Evolutionary conservation across 2,797 vertebrate species (phyloP), one percentile per base, ranked within the genome.

Genomic region (Brachyrhaphis roseni): DNA sequence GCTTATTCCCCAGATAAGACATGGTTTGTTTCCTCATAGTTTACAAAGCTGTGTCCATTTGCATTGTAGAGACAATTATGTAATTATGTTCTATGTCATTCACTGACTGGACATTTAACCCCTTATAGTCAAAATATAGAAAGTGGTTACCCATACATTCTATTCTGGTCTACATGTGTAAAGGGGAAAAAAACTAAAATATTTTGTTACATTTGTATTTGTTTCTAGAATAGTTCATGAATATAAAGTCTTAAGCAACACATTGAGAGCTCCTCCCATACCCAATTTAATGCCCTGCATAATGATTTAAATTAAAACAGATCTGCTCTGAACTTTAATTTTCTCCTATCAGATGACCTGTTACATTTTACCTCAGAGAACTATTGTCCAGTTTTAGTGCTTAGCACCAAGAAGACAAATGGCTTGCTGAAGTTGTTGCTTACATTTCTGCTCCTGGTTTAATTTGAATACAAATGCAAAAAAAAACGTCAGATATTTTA

Each of bases 1-100:
- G 23, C 41, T 70, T 15, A 45, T 28, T 45, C 2, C 41, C 1
- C 39, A 16, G 41, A 71, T 45, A 45, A 45, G 26, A 71, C 12
- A 45, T 28, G 15, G 68, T 28, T 71, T 71, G 13, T n/a, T 45
- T n/a, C 41, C 68, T 71, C 41, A n/a, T 15, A 15, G 26, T 71
- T 71, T 71, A 28, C 68, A 28, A 71, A 18, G n/a, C 66, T 43
- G 18, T 68, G 64, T 68, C 11, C 16, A n/a, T 70, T 70, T 70
- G 39, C 23, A 45, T 71, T 71, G 45, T n/a, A 45, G 41, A 71
- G 12, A 70, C 26, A 6, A 20, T 23, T 41, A 36, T 66, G 64
- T 41, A 4, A 66, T 66, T 23, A 66, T 66, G 20, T 41, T 43
- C 18, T 41, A 11, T n/a, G 20, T n/a, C 34, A 39, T 68, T 20